A percentile compares a stretch with the other conserved stretches of the same genome.
Evolutionary conservation across 1,140 invertebrate species (phyloP).

Genomic region (Heliconius hermathena): DNA sequence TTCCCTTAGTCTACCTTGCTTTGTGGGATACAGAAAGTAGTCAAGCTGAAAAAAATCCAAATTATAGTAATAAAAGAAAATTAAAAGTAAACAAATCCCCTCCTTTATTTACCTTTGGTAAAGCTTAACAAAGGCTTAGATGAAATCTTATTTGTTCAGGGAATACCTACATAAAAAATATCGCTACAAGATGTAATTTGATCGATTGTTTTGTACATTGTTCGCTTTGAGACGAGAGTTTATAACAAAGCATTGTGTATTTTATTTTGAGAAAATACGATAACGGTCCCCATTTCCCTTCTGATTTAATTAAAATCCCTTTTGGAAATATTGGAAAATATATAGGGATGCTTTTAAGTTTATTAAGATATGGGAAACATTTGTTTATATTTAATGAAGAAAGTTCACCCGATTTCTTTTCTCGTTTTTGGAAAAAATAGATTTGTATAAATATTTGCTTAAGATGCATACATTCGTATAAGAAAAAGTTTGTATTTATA

Average conservation of each 20-base stretch:
- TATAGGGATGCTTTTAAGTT: not conserved
- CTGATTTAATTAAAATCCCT: conserved; percentile 1
- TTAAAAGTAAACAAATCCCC: not conserved
- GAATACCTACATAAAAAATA: not conserved
- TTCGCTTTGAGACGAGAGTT: not conserved
- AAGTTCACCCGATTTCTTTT: too few species aligned
- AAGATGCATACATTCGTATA: too few species aligned
- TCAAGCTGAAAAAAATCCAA: too few species aligned
- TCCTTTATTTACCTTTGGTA: not conserved
- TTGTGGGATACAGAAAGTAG: too few species aligned
- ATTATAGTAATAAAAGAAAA: not conserved
- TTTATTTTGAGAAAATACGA: not conserved
- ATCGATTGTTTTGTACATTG: not conserved
- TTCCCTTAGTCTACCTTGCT: too few species aligned
- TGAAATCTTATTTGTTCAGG: not conserved
- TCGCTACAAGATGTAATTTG: conserved; percentile 10
- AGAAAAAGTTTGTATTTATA: too few species aligned
- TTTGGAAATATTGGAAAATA: conserved; percentile 6
- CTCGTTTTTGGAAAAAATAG: too few species aligned
- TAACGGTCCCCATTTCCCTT: not conserved
- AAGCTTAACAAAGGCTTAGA: conserved; percentile 6
- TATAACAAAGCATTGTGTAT: not conserved
- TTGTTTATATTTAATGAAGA: too few species aligned
- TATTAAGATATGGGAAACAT: too few species aligned
- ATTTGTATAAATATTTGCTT: too few species aligned